Percentiles rank a stretch among this genome's conserved stretches.
These are phyloP conservation scores for Gymnoscopelus microlampas DNA, from an alignment of 2,797 vertebrate species.

Conservation along the genomic window DNA sequence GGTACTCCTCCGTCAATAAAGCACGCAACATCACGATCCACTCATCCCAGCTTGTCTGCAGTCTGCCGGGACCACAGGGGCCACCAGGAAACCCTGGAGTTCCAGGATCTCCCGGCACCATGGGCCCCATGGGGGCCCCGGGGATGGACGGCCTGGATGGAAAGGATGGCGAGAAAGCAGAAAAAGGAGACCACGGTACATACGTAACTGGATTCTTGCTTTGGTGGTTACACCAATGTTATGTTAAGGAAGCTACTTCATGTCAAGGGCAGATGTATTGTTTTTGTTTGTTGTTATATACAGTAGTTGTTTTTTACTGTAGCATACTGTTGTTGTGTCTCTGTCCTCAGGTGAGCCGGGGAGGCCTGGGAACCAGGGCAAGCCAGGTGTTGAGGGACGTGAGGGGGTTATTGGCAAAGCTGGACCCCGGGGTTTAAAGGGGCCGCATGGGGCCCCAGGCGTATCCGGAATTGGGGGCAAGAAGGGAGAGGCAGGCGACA, in stretches of 20 bases:
- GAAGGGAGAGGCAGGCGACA: slow-evolving; percentile 87
- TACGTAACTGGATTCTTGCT: no score
- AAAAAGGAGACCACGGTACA: slow-evolving; percentile 86
- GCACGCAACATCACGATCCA: slow-evolving; percentile 77
- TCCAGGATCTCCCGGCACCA: slow-evolving; percentile 82
- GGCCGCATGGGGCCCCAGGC: slow-evolving; percentile 83
- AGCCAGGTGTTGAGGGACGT: slow-evolving; percentile 88
- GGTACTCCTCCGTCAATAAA: slow-evolving; percentile 68
- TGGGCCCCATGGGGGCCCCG: slow-evolving; percentile 90
- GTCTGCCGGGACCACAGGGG: slow-evolving; percentile 89
- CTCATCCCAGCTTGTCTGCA: slow-evolving; percentile 89
- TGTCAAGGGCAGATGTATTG: not conserved
- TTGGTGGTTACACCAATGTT: no score
- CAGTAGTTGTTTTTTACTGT: not conserved
- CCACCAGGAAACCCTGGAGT: slow-evolving; percentile 86
- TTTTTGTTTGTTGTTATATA: not conserved
- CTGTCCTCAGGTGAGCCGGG: slow-evolving; percentile 85
- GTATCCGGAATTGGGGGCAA: slow-evolving; percentile 77
- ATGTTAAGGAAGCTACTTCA: no score
- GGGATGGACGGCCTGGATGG: slow-evolving; percentile 93
- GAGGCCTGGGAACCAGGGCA: slow-evolving; percentile 88
- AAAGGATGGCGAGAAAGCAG: slow-evolving; percentile 87
- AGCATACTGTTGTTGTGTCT: not conserved
- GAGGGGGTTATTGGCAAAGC: slow-evolving; percentile 89
- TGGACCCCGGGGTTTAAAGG: slow-evolving; percentile 89